Base-by-base conservation (phyloP, 2,888 invertebrate species). In the Eilema depressum region DNA sequence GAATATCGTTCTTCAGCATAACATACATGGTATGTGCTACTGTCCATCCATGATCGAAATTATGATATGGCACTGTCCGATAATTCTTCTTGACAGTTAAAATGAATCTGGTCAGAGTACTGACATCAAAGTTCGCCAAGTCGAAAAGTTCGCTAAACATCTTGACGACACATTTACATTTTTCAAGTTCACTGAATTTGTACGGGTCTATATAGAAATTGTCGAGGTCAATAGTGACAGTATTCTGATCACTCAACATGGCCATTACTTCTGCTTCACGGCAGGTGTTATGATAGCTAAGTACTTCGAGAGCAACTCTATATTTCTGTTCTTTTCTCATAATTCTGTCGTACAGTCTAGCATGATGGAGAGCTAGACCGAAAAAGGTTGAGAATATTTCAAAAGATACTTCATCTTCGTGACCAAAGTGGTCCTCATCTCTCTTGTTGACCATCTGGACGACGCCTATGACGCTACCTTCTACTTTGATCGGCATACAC, bases 1-100 rank as follows among this genome's bases (percentile, higher is more conserved):
- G 56, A 2, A 70, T n/a, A 67, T 93, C 92, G 47, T 83, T 89
- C 89, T 97, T 97, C 68, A 98, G 92, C 64, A 98, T 96, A 4
- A 96, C 96, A 86, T 97, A 98, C 96, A 98, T 98, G 25, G 97
- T 96, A 84, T 98, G 98, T 3, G 98, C 98, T 0, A 98, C 98
- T 0, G 98, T 97, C 96, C 98, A 98, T 0, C 98, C 98, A 86
- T 98, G 98, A 30, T 97, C 97, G 97, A 98, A 98, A 89, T 98
- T 98, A 88, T 98, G 98, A 86, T 98, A 98, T 0, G 98, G 97
- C 0, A 98, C 98, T 37, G 96, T 94, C 12, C 98, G 95, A 87
- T 98, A 98, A 92, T 98, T 98, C 89, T 98, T 98, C 86, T 97
- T 96, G 4, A 98, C 98, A 0, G 98, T 98, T 79, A 98, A 88